Conservation (phyloP, 2,888 invertebrate genomes). For the Drosophila differens region DNA sequence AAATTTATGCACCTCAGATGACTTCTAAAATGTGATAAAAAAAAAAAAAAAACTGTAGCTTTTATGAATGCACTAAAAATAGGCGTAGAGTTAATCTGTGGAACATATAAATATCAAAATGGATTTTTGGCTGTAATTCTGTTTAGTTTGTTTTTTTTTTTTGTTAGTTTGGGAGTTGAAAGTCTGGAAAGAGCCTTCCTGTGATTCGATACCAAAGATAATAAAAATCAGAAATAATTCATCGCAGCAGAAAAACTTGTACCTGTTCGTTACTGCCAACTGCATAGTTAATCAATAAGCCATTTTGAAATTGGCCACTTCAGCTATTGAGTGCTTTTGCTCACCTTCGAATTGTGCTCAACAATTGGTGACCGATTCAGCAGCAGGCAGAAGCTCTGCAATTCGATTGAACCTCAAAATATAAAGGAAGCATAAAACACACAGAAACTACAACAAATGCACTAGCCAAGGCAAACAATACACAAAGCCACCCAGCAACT, state of each 20-base stretch:
- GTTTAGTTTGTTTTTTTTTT: neutral
- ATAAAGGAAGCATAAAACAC: neutral
- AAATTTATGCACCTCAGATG: neutral
- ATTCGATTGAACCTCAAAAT: conserved; percentile 45
- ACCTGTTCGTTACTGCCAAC: conserved; percentile 22
- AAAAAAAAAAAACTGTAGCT: neutral
- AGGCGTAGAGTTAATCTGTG: neutral
- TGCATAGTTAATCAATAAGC: conserved; percentile 37
- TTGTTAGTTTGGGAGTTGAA: neutral
- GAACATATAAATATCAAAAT: neutral
- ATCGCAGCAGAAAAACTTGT: conserved; percentile 8
- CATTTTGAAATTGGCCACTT: conserved; percentile 45
- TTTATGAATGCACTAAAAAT: neutral
- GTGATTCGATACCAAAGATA: neutral
- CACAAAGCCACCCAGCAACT: conserved; percentile 42
- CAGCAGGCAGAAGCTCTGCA: conserved; percentile 24
- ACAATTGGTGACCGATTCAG: conserved; percentile 50
- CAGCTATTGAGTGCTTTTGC: conserved; percentile 30
- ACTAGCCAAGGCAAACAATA: conserved; percentile 36
- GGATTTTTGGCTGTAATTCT: neutral
- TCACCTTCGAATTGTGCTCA: conserved; percentile 21
- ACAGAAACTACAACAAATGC: conserved; percentile 30
- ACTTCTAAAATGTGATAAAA: neutral
- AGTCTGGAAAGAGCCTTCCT: neutral
- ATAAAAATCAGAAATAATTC: neutral